Conservation (phyloP, 2,888 invertebrate genomes). For the Papilio gigon region DNA sequence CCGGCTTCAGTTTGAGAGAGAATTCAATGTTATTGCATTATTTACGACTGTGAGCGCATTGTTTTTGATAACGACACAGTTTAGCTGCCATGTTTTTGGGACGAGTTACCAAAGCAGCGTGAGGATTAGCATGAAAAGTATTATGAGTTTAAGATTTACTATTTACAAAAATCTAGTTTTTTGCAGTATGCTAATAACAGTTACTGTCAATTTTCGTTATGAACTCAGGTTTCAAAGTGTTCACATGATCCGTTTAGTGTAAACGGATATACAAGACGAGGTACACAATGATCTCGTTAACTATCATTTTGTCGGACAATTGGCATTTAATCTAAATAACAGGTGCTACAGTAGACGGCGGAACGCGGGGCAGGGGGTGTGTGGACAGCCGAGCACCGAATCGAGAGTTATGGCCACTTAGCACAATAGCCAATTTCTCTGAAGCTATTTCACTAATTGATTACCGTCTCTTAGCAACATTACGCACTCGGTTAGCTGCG, state of each 20-base stretch:
- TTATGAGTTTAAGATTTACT: not conserved
- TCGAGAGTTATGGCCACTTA: slow-evolving; percentile 30
- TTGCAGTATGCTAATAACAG: not conserved
- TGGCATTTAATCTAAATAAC: slow-evolving; percentile 9
- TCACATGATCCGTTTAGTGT: not conserved
- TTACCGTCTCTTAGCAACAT: slow-evolving; percentile 17
- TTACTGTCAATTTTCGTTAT: not conserved
- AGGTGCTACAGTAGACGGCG: slow-evolving; percentile 1
- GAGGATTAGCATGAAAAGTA: not conserved
- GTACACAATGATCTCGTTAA: not conserved
- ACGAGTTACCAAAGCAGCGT: not conserved
- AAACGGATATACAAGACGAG: not conserved
- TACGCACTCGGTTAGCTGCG: not conserved
- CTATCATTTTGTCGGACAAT: not conserved
- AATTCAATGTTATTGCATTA: not conserved
- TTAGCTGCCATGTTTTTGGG: not conserved
- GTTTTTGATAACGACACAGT: not conserved
- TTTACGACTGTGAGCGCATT: not conserved
- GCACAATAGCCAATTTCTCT: slow-evolving; percentile 23
- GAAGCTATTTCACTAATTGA: slow-evolving; percentile 35
- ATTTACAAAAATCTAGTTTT: not conserved
- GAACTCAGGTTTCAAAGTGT: not conserved
- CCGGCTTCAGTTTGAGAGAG: not conserved
- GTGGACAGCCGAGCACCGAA: slow-evolving; percentile 6
- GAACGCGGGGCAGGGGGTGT: not conserved